These are phyloP conservation scores for Atethmia centrago DNA, from an alignment of 2,888 invertebrate species.

Conservation along the genomic window DNA sequence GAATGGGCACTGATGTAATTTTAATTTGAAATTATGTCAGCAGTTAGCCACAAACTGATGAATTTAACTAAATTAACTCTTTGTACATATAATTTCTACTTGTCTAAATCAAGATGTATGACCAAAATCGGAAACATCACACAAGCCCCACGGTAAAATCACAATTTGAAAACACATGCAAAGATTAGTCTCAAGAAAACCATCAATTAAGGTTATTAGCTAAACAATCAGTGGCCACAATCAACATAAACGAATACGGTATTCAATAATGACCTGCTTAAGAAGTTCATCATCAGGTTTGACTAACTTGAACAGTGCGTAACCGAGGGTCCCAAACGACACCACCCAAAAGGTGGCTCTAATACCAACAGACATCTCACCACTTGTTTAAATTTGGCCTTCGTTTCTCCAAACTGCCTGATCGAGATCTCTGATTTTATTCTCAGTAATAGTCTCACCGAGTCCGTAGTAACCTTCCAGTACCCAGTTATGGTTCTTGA, in stretches of 20 bases:
- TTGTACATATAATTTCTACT: constrained; percentile 10
- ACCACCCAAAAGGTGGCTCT: constrained; percentile 90
- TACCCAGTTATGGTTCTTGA: constrained; percentile 92
- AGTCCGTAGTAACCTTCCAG: constrained; percentile 93
- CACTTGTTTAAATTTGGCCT: constrained; percentile 84
- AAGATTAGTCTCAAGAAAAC: constrained; percentile 65
- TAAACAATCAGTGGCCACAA: constrained; percentile 72
- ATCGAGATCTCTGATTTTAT: constrained; percentile 89
- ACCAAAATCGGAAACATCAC: constrained; percentile 13
- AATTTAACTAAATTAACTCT: constrained; percentile 11
- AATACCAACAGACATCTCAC: constrained; percentile 88
- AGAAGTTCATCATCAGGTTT: constrained; percentile 90
- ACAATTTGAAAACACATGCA: constrained; percentile 71
- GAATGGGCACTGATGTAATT: constrained; percentile 40
- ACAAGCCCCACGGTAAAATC: constrained; percentile 49
- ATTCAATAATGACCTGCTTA: constrained; percentile 86
- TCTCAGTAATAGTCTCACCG: constrained; percentile 91
- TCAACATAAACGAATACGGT: constrained; percentile 67
- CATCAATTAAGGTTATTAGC: constrained; percentile 42
- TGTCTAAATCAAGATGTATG: constrained; percentile 1
- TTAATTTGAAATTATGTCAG: constrained; percentile 12
- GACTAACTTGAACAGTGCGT: constrained; percentile 90
- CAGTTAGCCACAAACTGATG: constrained; percentile 14
- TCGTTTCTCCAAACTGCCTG: constrained; percentile 90
- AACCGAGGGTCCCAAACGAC: constrained; percentile 91